Evolutionary conservation across 2,113 vertebrate species (phyloP).

Genomic region (Leptobrachium ailaonicum): DNA sequence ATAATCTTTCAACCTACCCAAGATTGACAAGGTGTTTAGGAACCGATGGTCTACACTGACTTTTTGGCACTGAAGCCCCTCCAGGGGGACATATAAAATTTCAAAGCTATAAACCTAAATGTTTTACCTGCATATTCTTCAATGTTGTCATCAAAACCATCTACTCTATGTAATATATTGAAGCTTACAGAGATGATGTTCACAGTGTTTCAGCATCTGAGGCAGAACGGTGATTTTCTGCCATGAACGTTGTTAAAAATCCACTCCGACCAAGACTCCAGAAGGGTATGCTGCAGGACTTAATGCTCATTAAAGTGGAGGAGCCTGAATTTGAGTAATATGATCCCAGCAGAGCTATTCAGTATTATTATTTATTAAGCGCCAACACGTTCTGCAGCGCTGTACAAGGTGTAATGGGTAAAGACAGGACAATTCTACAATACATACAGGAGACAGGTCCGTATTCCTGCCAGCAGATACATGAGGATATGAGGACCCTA

Average conservation of each 20-base stretch:
- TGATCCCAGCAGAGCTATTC: no score
- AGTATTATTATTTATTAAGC: no score
- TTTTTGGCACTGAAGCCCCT: no score
- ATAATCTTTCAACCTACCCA: no score
- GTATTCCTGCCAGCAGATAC: no score
- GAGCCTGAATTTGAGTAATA: neutral
- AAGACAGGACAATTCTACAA: no score
- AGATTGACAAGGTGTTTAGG: no score
- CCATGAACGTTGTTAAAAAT: neutral
- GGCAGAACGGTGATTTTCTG: neutral
- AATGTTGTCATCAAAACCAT: constrained; percentile 2
- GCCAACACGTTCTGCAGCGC: no score
- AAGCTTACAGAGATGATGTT: neutral
- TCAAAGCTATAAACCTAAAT: neutral
- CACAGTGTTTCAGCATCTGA: neutral
- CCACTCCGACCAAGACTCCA: neutral
- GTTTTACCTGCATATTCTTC: neutral
- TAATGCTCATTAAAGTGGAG: neutral
- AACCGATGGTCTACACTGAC: no score
- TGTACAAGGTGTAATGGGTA: no score
- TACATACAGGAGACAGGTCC: no score
- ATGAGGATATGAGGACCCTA: no score
- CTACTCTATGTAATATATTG: neutral
- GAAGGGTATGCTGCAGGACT: neutral
- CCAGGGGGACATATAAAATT: neutral